Base-by-base conservation (phyloP, 2,113 vertebrate species). In the Leptosomus discolor region DNA sequence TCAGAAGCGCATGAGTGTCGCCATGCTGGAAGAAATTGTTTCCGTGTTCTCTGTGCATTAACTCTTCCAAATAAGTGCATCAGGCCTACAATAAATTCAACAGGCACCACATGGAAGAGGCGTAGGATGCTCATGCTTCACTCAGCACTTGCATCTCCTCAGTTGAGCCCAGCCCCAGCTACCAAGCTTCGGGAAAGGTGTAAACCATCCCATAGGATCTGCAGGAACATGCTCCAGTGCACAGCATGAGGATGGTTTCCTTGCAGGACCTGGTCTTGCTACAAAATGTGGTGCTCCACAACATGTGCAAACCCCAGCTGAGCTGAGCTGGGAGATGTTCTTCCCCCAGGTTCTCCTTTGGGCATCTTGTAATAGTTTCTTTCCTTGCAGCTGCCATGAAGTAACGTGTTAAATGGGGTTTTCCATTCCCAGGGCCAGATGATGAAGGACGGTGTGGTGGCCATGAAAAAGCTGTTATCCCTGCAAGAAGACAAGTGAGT, bases 241-340 rank as follows among this genome's bases (percentile, higher is more conserved):
- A 14, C 0, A 2, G 57, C 37, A 27, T 0, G 2, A 78, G 71
- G 37, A 8, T 0, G 0, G 7, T 43, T 78, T 74, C 41, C 73
- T 30, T 5, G 0, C 2, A 48, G 60, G 34, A 84, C 11, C 23
- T 70, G 57, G 26, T 6, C 34, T 64, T 34, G 43, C 34, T 32
- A 7, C 68, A 69, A 41, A 46, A 58, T 3, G 26, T 26, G 37
- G 16, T 75, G 68, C 61, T 70, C 34, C 36, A 9, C n/a, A n/a
- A n/a, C n/a, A n/a, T n/a, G 21, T 11, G 34, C 68, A 64, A 64
- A 74, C 6, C 9, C 27, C 2, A 4, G 4, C 14, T 3, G 2
- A 46, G 56, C 75, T 63, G 46, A 74, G 39, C 17, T 11, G 2
- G 73, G 39, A 74, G 56, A 51, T 37, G 36, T 46, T 45, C 29